Evolutionary conservation across 2,888 invertebrate genomes (phyloP).

Genomic region (Pristionchus japonicus): DNA sequence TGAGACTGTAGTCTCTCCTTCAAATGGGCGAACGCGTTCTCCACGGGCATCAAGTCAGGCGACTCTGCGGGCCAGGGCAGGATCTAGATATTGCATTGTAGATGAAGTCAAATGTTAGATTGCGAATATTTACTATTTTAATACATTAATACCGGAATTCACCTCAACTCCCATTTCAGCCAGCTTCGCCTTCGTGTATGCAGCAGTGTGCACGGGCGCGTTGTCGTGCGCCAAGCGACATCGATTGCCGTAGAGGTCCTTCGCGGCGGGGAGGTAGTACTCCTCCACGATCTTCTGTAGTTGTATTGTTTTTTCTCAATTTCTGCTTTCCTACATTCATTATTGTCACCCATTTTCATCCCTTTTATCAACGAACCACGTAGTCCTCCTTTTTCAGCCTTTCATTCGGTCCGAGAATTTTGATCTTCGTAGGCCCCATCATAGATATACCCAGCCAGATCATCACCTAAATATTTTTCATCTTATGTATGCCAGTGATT

Average conservation of each 20-base stretch:
- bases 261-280: background rate
- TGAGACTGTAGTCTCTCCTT: background rate
- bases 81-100: background rate
- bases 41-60: background rate
- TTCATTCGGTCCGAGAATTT: background rate
- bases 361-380: background rate
- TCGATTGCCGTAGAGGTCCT: background rate
- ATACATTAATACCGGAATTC: background rate
- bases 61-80: background rate
- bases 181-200: background rate
- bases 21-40: background rate
- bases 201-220: background rate
- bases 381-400: background rate
- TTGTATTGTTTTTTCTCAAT: background rate
- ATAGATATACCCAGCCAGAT: background rate
- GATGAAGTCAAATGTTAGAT: no score
- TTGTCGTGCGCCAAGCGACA: constrained; percentile 8
- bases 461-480: background rate
- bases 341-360: background rate
- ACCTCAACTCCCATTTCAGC: constrained; percentile 3
- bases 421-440: background rate
- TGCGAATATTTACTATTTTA: no score
- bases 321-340: background rate
- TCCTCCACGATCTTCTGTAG: constrained; percentile 5
- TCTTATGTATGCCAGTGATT: background rate